Percentiles rank a stretch among this genome's conserved stretches.
These are phyloP conservation scores for Acinonyx jubatus DNA, from an alignment of 2,113 vertebrate genomes.

Conservation along the genomic window DNA sequence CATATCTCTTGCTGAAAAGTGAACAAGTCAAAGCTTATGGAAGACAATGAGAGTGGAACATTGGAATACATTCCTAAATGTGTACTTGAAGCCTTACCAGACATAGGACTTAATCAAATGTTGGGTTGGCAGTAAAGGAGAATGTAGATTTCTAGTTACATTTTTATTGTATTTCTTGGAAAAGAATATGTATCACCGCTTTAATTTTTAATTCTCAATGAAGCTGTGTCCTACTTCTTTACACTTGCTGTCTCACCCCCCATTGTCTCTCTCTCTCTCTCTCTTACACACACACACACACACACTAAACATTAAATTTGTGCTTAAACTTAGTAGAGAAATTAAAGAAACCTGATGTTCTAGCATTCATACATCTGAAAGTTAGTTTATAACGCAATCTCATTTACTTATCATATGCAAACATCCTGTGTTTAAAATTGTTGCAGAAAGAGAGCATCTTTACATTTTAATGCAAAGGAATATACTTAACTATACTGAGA, in stretches of 20 bases:
- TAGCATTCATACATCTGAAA: not conserved
- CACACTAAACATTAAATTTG: not conserved
- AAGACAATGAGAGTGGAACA: not conserved
- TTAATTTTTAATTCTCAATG: not conserved
- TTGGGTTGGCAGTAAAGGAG: not conserved
- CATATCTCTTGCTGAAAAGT: not conserved
- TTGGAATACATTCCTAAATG: not conserved
- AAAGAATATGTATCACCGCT: not conserved
- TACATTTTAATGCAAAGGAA: not conserved
- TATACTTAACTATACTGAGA: not conserved
- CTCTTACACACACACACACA: not conserved
- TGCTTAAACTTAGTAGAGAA: not conserved
- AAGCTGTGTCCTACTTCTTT: not conserved
- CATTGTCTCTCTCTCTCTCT: not conserved
- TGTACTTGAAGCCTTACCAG: not conserved
- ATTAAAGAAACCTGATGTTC: not conserved
- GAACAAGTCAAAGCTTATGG: not conserved
- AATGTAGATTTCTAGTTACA: not conserved
- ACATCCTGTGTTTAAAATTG: not conserved
- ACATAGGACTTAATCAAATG: not conserved
- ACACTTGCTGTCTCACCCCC: not conserved
- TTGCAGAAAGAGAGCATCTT: not conserved
- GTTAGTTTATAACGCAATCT: not conserved
- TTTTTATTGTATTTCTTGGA: not conserved
- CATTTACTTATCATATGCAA: not conserved